phyloP scores from a whole-genome alignment of 2,113 vertebrate genomes.

The Malurus melanocephalus region DNA sequence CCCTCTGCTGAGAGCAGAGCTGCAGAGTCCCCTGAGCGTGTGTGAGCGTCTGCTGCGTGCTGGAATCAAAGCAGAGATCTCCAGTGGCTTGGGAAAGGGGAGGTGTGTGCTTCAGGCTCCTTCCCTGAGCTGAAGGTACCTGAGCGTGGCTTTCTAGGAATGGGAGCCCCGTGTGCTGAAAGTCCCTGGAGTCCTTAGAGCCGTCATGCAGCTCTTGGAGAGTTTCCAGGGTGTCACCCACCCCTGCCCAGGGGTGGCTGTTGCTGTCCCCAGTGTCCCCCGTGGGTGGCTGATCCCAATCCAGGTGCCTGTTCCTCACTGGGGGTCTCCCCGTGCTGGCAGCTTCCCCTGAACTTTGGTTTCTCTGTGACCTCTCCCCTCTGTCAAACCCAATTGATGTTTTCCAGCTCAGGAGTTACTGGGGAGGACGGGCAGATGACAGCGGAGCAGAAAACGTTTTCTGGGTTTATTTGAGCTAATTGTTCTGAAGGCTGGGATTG shows the following conservation, averaged over 20 bases:
- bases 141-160: background rate
- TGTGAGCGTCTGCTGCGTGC: background rate
- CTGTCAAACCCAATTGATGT: background rate
- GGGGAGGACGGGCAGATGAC: background rate
- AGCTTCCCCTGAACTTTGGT: background rate
- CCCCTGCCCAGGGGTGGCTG: background rate
- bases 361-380: background rate
- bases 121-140: background rate
- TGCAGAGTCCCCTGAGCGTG: background rate
- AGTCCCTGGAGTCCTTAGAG: fast-evolving
- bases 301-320: fast-evolving
- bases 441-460: background rate
- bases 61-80: background rate
- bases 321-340: background rate
- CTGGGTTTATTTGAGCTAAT: conserved; percentile 28
- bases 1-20: background rate
- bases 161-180: background rate
- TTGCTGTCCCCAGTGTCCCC: background rate
- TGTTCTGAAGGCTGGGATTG: conserved; percentile 13
- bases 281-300: fast-evolving
- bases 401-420: background rate
- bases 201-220: fast-evolving
- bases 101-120: background rate
- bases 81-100: fast-evolving
- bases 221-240: background rate